Conservation (phyloP, 2,797 vertebrate species). For the Toxotes lorentzi region DNA sequence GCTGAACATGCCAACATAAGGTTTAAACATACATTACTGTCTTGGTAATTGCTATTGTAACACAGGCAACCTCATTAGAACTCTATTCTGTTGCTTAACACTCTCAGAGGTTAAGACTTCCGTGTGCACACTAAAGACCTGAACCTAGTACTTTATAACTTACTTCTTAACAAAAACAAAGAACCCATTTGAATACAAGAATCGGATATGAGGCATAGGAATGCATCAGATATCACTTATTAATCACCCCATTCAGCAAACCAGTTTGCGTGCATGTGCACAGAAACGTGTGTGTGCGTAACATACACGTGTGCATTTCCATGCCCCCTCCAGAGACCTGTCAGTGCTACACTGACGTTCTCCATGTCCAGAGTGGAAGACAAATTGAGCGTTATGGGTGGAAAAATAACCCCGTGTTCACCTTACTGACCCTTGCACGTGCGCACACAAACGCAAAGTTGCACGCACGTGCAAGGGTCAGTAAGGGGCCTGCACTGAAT, state of each 20-base stretch:
- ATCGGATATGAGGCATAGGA: background rate
- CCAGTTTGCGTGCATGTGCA: background rate
- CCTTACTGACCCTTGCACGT: too few species aligned
- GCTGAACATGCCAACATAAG: background rate
- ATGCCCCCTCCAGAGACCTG: conserved; percentile 42
- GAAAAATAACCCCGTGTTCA: conserved; percentile 42
- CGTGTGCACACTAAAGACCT: background rate
- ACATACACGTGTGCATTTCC: background rate
- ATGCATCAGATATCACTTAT: background rate
- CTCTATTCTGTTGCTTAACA: background rate
- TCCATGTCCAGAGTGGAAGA: conserved; percentile 38
- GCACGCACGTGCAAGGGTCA: conserved; percentile 48
- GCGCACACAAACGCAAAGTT: too few species aligned
- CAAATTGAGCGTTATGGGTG: conserved; percentile 11
- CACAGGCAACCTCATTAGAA: background rate
- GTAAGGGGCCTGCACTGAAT: background rate
- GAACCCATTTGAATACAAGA: background rate
- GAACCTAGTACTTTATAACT: background rate
- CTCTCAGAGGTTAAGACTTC: conserved; percentile 1
- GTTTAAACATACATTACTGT: background rate
- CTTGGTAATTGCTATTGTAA: background rate
- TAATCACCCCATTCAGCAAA: conserved; percentile 15
- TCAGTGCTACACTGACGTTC: conserved; percentile 49
- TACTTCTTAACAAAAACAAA: conserved; percentile 20
- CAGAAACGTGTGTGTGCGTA: background rate